Evolutionary conservation across 2,888 invertebrate species (phyloP).

Genomic region (Metopia argyrocephala): DNA sequence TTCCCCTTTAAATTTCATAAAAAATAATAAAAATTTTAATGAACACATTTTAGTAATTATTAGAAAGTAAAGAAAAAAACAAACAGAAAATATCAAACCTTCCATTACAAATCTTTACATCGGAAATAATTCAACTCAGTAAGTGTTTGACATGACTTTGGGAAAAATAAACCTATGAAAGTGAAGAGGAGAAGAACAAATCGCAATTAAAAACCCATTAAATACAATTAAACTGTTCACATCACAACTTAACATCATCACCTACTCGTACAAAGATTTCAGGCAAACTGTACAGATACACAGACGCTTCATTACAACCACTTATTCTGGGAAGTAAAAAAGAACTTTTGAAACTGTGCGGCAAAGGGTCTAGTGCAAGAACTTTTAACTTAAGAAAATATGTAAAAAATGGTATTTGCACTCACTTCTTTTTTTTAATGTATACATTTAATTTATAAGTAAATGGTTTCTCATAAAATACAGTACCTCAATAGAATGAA

Average conservation of each 20-base stretch:
- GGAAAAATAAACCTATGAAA: not conserved
- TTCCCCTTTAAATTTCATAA: too few species aligned
- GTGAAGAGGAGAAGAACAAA: slow-evolving; percentile 15
- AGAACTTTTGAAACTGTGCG: not conserved
- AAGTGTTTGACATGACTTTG: too few species aligned
- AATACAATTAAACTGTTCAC: slow-evolving; percentile 63
- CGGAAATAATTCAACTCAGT: slow-evolving; percentile 28
- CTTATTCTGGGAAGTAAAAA: slow-evolving; percentile 8
- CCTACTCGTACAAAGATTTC: slow-evolving; percentile 44
- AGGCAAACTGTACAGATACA: slow-evolving; percentile 1
- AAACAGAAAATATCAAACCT: too few species aligned
- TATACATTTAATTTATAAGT: too few species aligned
- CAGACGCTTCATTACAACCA: not conserved
- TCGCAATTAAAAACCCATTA: slow-evolving; percentile 63
- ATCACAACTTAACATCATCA: slow-evolving; percentile 61
- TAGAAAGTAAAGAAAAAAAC: too few species aligned
- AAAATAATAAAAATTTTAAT: too few species aligned
- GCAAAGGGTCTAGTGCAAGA: not conserved
- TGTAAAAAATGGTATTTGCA: slow-evolving; percentile 8
- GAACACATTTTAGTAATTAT: too few species aligned
- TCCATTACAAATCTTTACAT: slow-evolving; percentile 20
- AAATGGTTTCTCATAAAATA: too few species aligned
- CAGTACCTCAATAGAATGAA: too few species aligned
- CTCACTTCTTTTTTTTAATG: not conserved
- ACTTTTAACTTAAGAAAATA: not conserved